Percentiles rank a stretch among this genome's conserved stretches.
These are phyloP conservation scores for Aix galericulata DNA, from an alignment of 2,113 vertebrate species.

Conservation along the genomic window DNA sequence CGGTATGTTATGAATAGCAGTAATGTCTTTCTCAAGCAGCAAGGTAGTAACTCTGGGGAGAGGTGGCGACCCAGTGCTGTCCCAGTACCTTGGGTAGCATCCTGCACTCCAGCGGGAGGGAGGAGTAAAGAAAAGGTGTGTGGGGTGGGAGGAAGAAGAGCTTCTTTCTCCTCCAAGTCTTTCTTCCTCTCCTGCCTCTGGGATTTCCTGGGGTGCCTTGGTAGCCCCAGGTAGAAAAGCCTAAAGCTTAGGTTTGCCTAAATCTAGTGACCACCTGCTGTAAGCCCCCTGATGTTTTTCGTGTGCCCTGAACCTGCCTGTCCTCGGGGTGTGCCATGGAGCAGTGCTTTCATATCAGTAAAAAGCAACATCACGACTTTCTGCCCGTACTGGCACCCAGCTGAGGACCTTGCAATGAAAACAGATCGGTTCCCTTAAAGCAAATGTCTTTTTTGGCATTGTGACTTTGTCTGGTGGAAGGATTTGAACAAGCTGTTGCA, in stretches of 20 bases:
- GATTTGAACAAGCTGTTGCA: neutral
- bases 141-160: accelerated
- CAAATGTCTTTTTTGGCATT: neutral
- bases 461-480: neutral
- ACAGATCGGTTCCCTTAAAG: accelerated
- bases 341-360: neutral
- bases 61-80: neutral
- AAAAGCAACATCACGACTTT: neutral
- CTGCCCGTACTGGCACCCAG: neutral
- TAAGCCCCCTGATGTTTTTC: neutral
- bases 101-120: neutral
- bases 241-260: neutral
- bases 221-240: neutral
- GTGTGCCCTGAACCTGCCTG: neutral
- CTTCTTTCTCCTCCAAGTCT: neutral
- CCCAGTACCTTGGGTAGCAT: neutral
- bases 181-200: neutral
- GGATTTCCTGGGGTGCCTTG: neutral
- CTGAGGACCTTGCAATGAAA: neutral
- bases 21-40: neutral
- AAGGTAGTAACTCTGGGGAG: neutral
- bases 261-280: neutral
- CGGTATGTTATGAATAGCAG: neutral
- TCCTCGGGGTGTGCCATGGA: neutral
- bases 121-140: neutral